Conservation (phyloP, 2,113 vertebrate species). For the Psittacara wagleri region DNA sequence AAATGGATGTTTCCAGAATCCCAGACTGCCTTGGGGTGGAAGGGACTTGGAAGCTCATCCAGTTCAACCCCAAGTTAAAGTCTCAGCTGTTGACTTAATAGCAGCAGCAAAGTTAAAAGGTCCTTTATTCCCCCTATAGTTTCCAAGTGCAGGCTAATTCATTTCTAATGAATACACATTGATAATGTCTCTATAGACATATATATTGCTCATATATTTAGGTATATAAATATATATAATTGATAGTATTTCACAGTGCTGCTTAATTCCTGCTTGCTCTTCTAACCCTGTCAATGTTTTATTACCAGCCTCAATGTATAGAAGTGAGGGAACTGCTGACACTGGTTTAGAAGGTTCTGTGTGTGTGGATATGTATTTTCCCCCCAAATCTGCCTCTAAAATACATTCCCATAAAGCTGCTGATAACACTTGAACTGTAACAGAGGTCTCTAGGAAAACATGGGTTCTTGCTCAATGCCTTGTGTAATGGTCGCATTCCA, state of each 20-base stretch:
- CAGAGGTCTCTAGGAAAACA: background rate
- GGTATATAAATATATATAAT: background rate
- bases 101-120: background rate
- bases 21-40: background rate
- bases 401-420: background rate
- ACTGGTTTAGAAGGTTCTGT: background rate
- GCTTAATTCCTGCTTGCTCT: background rate
- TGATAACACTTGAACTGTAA: too few species aligned
- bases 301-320: background rate
- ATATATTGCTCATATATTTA: background rate
- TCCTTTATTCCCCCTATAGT: background rate
- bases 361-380: rapidly evolving
- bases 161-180: background rate
- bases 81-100: background rate
- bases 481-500: background rate
- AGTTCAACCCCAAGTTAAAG: too few species aligned
- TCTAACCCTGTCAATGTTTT: rapidly evolving
- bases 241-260: background rate
- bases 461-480: background rate
- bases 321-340: background rate
- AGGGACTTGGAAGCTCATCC: background rate
- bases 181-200: background rate
- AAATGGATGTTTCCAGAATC: rapidly evolving
- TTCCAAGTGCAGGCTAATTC: background rate
- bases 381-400: background rate